These are phyloP conservation scores for Argyrosomus japonicus DNA, from an alignment of 2,113 vertebrate genomes.

Conservation along the genomic window DNA sequence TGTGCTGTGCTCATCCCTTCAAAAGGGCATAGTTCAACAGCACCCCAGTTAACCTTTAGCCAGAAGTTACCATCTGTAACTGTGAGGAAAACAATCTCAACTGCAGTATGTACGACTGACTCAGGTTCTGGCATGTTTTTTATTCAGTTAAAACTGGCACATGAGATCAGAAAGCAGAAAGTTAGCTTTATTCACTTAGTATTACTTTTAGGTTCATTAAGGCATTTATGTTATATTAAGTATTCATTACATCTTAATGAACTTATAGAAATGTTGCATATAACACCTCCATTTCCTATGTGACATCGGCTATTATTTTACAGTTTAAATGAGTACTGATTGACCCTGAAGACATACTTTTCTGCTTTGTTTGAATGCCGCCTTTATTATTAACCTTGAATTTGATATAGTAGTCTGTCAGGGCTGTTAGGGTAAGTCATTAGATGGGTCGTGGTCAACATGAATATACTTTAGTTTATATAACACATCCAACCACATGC, in stretches of 20 bases:
- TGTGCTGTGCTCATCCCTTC: background rate
- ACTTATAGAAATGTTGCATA: background rate
- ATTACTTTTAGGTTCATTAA: background rate
- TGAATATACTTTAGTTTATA: background rate
- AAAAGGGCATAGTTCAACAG: conserved; percentile 40
- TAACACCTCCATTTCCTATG: too few relatives aligned
- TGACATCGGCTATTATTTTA: background rate
- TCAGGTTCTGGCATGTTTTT: background rate
- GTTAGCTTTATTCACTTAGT: background rate
- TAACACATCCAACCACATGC: background rate
- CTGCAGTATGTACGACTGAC: background rate
- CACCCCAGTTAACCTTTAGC: conserved; percentile 67
- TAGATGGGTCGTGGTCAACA: too few relatives aligned
- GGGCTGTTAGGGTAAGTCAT: too few relatives aligned
- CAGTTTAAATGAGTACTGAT: background rate
- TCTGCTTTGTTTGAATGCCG: background rate
- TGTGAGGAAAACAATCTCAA: background rate
- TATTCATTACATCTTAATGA: background rate
- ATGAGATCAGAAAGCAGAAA: background rate
- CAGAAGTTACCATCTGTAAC: conserved; percentile 13
- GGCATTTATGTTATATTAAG: background rate
- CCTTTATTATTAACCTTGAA: background rate
- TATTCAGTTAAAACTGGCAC: background rate
- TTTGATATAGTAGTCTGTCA: background rate
- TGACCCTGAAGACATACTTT: background rate